Conservation (phyloP, 2,797 vertebrate species). For the Phrynocephalus vlangalii region DNA sequence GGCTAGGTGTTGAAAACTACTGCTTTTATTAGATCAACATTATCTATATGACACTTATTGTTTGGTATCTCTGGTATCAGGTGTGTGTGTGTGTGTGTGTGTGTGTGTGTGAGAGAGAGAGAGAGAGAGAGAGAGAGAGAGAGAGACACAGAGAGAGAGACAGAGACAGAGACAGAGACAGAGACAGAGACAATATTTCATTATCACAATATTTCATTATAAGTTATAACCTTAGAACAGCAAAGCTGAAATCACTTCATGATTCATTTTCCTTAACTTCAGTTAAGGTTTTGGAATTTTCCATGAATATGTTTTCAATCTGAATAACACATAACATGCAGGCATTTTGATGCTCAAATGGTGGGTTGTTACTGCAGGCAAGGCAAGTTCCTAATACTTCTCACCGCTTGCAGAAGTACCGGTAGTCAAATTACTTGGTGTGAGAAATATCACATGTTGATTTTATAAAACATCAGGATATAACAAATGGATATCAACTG, state of each 20-base stretch:
- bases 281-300: conserved; percentile 57
- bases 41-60: conserved; percentile 78
- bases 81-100: conserved; percentile 75
- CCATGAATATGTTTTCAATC: conserved; percentile 33
- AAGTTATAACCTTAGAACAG: conserved; percentile 51
- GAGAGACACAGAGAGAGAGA: too few relatives aligned
- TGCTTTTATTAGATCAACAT: conserved; percentile 85
- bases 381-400: background rate
- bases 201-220: too few relatives aligned
- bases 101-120: conserved; percentile 66
- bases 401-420: background rate
- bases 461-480: conserved; percentile 36
- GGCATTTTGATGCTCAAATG: conserved; percentile 28
- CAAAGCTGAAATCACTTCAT: conserved; percentile 82
- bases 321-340: background rate
- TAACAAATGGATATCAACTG: conserved; percentile 5
- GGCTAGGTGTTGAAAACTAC: conserved; percentile 80
- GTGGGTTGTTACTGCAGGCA: conserved; percentile 14
- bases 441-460: conserved; percentile 39
- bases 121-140: too few relatives aligned
- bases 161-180: too few relatives aligned
- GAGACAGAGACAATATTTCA: too few relatives aligned
- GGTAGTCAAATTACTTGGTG: background rate
- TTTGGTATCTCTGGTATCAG: background rate
- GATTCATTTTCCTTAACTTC: conserved; percentile 68